phyloP scores from a whole-genome alignment of 2,888 invertebrate genomes.

The Drosophila dives region DNA sequence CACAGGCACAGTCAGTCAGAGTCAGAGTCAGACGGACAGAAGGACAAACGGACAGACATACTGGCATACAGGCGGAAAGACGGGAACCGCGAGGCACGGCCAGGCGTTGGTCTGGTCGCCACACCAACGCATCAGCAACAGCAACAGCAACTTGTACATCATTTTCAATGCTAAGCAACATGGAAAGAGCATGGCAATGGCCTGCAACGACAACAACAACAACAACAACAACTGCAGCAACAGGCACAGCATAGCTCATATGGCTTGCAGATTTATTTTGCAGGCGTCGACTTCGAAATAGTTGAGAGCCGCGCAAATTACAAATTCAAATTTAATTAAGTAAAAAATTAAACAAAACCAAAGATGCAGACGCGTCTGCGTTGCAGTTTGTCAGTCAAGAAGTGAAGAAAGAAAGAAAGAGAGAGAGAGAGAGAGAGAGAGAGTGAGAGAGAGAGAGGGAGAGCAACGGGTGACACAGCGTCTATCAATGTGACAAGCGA shows the following conservation, averaged over 20 bases:
- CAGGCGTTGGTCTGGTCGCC: constrained; percentile 64
- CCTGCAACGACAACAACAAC: constrained; percentile 54
- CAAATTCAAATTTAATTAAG: constrained; percentile 80
- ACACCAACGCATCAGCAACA: constrained; percentile 74
- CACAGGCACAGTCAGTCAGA: constrained; percentile 43
- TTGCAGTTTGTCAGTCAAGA: constrained; percentile 73
- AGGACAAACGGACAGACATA: constrained; percentile 14
- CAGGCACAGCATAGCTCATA: constrained; percentile 62
- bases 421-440: not conserved
- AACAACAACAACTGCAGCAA: constrained; percentile 28
- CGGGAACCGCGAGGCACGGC: constrained; percentile 35
- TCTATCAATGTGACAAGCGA: constrained; percentile 79
- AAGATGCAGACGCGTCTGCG: constrained; percentile 72
- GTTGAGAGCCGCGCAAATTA: constrained; percentile 72
- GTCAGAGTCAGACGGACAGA: constrained; percentile 23
- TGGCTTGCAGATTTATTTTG: constrained; percentile 75
- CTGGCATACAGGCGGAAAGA: constrained; percentile 7
- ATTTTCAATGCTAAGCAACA: constrained; percentile 80
- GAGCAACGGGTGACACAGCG: constrained; percentile 19
- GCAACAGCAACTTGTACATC: constrained; percentile 75
- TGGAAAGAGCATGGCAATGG: constrained; percentile 69
- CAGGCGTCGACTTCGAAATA: constrained; percentile 63
- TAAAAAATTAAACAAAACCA: constrained; percentile 77
- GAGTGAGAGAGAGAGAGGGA: not conserved
- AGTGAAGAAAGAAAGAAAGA: not conserved